Conservation (phyloP, 2,113 vertebrate genomes). For the Gymnogyps californianus region DNA sequence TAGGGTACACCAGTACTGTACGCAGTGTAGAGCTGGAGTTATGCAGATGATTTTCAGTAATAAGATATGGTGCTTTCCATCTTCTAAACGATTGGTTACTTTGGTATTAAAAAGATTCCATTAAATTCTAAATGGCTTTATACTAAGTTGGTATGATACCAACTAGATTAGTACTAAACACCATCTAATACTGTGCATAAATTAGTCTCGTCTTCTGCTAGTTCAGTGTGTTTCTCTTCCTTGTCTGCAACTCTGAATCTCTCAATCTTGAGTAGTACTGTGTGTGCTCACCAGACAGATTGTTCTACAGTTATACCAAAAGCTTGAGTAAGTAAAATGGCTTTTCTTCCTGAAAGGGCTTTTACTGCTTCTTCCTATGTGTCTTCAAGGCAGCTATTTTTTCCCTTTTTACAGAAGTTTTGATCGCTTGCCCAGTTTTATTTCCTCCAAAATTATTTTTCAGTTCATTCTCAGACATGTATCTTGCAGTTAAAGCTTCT, state of each 20-base stretch:
- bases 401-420: neutral
- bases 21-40: neutral
- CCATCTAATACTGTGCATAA: neutral
- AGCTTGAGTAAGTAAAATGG: neutral
- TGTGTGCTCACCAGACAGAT: neutral
- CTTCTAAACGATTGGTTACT: neutral
- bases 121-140: neutral
- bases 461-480: neutral
- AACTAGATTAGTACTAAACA: neutral
- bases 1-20: neutral
- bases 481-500: neutral
- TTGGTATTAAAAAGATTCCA: neutral
- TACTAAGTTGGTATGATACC: neutral
- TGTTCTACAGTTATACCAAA: neutral
- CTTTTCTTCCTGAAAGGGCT: neutral
- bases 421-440: neutral
- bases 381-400: neutral
- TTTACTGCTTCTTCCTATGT: neutral
- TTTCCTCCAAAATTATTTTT: slow-evolving; percentile 7
- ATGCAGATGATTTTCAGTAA: fast-evolving
- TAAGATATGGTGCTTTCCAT: neutral
- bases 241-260: neutral
- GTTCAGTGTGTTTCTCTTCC: neutral
- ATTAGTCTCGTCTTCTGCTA: neutral
- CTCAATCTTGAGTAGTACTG: neutral